Conservation (phyloP, 2,888 invertebrate species). For the Chymomyza procnemis region DNA sequence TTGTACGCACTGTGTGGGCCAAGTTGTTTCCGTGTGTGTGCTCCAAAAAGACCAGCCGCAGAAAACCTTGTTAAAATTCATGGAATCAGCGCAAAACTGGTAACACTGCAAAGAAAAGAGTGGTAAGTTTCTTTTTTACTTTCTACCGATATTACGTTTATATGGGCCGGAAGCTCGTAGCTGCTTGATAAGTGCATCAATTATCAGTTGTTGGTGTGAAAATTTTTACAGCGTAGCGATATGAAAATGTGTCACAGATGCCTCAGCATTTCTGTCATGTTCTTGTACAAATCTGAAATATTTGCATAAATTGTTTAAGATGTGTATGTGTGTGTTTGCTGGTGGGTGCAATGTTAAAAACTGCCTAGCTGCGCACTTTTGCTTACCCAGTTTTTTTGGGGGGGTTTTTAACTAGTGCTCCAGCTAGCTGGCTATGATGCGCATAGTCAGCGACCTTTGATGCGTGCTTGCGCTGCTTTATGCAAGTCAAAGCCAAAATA, state of each 20-base stretch:
- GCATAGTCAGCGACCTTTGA: neutral
- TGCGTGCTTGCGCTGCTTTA: neutral
- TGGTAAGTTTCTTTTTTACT: neutral
- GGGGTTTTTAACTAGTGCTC: too few species aligned
- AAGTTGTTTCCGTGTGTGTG: slow-evolving; percentile 4
- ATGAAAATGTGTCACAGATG: neutral
- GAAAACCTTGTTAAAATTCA: slow-evolving; percentile 5
- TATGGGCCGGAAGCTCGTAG: neutral
- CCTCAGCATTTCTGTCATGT: neutral
- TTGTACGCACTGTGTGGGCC: slow-evolving; percentile 2
- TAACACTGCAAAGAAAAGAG: neutral
- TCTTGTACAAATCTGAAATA: neutral
- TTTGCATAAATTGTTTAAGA: neutral
- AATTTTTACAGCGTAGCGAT: neutral
- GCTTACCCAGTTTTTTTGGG: neutral
- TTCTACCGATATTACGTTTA: neutral
- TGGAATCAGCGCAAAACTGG: slow-evolving; percentile 4
- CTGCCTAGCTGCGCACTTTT: neutral
- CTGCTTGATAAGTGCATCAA: neutral
- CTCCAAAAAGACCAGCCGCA: neutral
- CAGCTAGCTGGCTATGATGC: neutral
- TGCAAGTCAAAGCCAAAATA: neutral
- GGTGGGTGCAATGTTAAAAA: neutral
- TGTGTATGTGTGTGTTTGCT: too few species aligned
- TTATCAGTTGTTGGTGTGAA: neutral